A percentile compares a stretch with the other conserved stretches of the same genome.
Evolutionary conservation across 2,113 vertebrate genomes (phyloP).

Genomic region (Lampris incognitus): DNA sequence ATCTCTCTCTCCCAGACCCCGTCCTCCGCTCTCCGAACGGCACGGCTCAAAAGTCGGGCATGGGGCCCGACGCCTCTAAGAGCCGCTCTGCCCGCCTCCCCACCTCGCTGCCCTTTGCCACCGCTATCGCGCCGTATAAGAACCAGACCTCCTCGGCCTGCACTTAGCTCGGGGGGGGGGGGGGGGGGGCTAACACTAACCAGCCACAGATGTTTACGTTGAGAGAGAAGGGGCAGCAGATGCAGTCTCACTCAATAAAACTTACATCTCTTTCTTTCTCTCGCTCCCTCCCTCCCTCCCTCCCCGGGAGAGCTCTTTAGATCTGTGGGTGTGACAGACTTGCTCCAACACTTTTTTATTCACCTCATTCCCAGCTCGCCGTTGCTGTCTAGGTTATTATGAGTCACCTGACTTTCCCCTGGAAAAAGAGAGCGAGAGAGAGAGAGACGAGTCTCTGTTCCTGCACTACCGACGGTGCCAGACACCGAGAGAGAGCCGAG

Average conservation of each 20-base stretch:
- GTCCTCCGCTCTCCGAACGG: slow-evolving; percentile 66
- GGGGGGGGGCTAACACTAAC: slow-evolving; percentile 84
- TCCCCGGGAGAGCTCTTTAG: slow-evolving; percentile 73
- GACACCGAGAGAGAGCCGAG: slow-evolving; percentile 33
- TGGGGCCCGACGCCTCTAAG: slow-evolving; percentile 53
- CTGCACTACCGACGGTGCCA: slow-evolving; percentile 37
- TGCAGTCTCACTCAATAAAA: slow-evolving; percentile 82
- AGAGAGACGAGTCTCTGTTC: slow-evolving; percentile 25
- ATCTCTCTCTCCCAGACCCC: slow-evolving; percentile 80
- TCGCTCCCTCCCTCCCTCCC: slow-evolving; percentile 72
- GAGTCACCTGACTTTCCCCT: slow-evolving; percentile 78
- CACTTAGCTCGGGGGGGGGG: slow-evolving; percentile 76
- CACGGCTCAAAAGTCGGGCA: slow-evolving; percentile 65
- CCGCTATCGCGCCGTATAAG: slow-evolving; percentile 79
- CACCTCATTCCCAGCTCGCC: slow-evolving; percentile 61
- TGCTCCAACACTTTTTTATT: slow-evolving; percentile 58
- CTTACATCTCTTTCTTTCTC: slow-evolving; percentile 74
- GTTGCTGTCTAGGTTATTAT: slow-evolving; percentile 47
- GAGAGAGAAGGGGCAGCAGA: slow-evolving; percentile 78
- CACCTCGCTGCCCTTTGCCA: slow-evolving; percentile 79
- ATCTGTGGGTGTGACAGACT: slow-evolving; percentile 74
- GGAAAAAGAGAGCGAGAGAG: slow-evolving; percentile 25
- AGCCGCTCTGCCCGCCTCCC: slow-evolving; percentile 68
- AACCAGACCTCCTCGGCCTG: slow-evolving; percentile 79
- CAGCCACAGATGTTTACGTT: slow-evolving; percentile 83